Conservation (phyloP, 2,797 vertebrate species). For the Sternarchorhynchus goeldii region DNA sequence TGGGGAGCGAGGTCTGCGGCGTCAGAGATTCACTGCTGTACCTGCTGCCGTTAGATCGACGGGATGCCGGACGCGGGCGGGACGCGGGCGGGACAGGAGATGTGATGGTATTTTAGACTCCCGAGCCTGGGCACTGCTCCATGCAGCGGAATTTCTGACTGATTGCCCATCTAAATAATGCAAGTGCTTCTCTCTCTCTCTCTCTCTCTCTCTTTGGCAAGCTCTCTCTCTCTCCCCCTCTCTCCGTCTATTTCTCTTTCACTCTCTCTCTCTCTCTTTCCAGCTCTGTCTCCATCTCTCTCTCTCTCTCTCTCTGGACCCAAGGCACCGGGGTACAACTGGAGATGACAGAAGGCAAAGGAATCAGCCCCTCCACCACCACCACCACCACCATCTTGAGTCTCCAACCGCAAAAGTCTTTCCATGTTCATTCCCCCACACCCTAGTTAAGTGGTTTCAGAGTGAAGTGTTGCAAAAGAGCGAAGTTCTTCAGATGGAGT, state of each 20-base stretch:
- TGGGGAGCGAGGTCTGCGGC: conserved; percentile 43
- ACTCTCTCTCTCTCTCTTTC: not conserved
- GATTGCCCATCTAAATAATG: conserved; percentile 80
- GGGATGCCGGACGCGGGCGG: conserved; percentile 14
- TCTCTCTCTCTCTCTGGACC: conserved; percentile 51
- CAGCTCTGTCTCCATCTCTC: not conserved
- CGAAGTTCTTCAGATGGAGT: conserved; percentile 16
- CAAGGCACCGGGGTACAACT: conserved; percentile 70
- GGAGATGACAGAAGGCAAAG: conserved; percentile 63
- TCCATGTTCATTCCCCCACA: conserved; percentile 62
- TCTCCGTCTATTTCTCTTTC: not conserved
- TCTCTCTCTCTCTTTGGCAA: not conserved
- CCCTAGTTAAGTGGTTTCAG: conserved; percentile 58
- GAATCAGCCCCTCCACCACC: too few relatives aligned
- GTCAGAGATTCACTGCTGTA: conserved; percentile 63
- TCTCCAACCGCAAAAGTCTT: conserved; percentile 69
- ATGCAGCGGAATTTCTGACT: conserved; percentile 73
- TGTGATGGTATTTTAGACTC: conserved; percentile 53
- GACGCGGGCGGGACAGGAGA: too few relatives aligned
- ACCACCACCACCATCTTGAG: not conserved
- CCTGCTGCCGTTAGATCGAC: conserved; percentile 66
- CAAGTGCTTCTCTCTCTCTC: conserved; percentile 65
- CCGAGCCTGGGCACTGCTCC: conserved; percentile 58
- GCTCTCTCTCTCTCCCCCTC: conserved; percentile 1
- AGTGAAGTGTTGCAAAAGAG: conserved; percentile 40